Percentiles rank a stretch among this genome's conserved stretches.
phyloP scores from a whole-genome alignment of 1,140 invertebrate species.

The Tetramorium parvispinum region DNA sequence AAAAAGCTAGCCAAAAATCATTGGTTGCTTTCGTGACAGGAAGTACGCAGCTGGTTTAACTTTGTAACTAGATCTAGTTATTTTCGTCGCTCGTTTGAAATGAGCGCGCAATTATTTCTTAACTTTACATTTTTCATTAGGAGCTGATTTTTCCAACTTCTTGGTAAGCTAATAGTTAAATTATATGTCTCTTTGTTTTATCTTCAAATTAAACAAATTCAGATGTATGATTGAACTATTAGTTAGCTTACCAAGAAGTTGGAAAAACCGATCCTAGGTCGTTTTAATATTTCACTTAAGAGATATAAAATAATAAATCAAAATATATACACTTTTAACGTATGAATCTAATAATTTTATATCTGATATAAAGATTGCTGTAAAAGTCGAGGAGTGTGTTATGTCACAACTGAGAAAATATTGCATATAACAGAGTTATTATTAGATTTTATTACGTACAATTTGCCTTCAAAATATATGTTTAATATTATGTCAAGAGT shows the following conservation, averaged over 20 bases:
- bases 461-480: slow-evolving; percentile 45
- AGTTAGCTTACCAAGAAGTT: too few relatives aligned
- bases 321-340: background rate
- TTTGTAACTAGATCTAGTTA: slow-evolving; percentile 28
- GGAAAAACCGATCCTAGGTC: too few relatives aligned
- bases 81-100: background rate
- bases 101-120: too few relatives aligned
- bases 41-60: background rate
- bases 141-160: too few relatives aligned
- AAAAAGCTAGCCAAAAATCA: background rate
- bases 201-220: too few relatives aligned
- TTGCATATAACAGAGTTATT: slow-evolving; percentile 12
- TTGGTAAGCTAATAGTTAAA: too few relatives aligned
- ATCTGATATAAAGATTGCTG: background rate
- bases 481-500: slow-evolving; percentile 24
- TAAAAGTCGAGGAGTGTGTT: background rate
- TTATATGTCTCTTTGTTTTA: too few relatives aligned
- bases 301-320: background rate
- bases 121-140: too few relatives aligned
- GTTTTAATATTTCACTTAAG: background rate
- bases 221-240: too few relatives aligned
- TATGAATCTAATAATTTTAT: background rate
- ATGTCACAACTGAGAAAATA: background rate
- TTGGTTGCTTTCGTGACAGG: background rate
- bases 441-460: slow-evolving; percentile 42